Conservation (phyloP, 2,888 invertebrate genomes). For the Micoletzkya japonica region DNA sequence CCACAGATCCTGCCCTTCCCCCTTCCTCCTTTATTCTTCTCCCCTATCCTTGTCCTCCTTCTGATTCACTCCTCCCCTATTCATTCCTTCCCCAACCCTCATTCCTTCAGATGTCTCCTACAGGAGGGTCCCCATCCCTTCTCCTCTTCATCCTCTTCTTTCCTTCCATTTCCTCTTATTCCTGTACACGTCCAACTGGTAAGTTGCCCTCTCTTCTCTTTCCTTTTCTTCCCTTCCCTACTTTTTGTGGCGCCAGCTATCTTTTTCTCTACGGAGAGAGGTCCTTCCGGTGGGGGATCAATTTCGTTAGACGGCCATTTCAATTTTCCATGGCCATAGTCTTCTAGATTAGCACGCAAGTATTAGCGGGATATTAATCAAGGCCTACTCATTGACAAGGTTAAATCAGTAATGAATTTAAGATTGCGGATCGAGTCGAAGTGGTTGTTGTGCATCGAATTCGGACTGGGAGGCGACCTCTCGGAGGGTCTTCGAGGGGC, state of each 20-base stretch:
- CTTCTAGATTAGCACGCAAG: background rate
- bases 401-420: background rate
- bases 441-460: conserved; percentile 16
- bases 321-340: conserved; percentile 1
- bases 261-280: background rate
- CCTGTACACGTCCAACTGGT: background rate
- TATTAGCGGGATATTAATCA: background rate
- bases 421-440: conserved; percentile 19
- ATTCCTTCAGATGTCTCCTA: background rate
- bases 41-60: background rate
- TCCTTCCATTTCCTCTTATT: background rate
- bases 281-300: conserved; percentile 1
- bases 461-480: conserved; percentile 15
- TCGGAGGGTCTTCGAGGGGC: conserved; percentile 14
- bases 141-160: background rate
- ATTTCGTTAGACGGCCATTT: background rate
- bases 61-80: background rate
- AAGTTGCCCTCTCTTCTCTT: background rate
- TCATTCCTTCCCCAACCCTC: too few species aligned
- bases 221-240: background rate
- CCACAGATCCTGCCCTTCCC: background rate
- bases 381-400: too few species aligned
- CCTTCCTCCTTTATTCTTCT: background rate
- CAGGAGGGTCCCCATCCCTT: conserved; percentile 3
- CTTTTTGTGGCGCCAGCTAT: conserved; percentile 6